Percentiles rank a stretch among this genome's conserved stretches.
These are phyloP conservation scores for Isoperla grammatica DNA, from an alignment of 2,888 invertebrate genomes.

Conservation along the genomic window DNA sequence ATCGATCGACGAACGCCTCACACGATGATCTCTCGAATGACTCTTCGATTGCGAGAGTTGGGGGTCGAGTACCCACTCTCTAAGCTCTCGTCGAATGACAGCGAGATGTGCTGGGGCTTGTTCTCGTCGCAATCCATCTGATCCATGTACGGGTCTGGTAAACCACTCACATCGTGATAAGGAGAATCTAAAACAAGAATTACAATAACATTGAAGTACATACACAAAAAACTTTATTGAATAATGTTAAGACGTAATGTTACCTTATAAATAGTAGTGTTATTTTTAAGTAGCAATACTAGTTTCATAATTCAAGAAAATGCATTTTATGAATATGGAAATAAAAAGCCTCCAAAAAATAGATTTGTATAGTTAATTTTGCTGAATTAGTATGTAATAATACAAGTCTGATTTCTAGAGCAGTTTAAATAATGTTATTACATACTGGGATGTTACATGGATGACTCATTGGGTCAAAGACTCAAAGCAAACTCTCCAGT, in stretches of 20 bases:
- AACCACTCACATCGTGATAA: slow-evolving; percentile 89
- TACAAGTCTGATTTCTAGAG: too few species aligned
- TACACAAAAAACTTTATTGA: background rate
- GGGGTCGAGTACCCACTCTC: slow-evolving; percentile 94
- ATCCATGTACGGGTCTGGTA: slow-evolving; percentile 83
- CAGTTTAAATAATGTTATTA: too few species aligned
- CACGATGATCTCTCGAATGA: slow-evolving; percentile 92
- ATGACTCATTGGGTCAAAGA: too few species aligned
- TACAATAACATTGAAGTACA: slow-evolving; percentile 13
- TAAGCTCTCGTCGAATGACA: slow-evolving; percentile 88
- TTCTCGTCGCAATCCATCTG: slow-evolving; percentile 64
- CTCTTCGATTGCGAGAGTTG: slow-evolving; percentile 84
- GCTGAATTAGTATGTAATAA: too few species aligned
- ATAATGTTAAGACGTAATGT: background rate
- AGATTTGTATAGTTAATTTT: too few species aligned
- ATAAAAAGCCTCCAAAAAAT: too few species aligned
- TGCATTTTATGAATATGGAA: too few species aligned
- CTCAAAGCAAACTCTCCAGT: too few species aligned
- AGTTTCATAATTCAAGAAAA: background rate
- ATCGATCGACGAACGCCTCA: slow-evolving; percentile 43
- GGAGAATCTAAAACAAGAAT: slow-evolving; percentile 67
- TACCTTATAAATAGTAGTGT: background rate
- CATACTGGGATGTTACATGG: too few species aligned
- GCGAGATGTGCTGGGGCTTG: slow-evolving; percentile 80
- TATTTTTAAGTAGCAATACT: background rate